Evolutionary conservation across 2,888 invertebrate species (phyloP), one percentile per base, ranked within the genome.

Genomic region (Amphipyra tragopoginis): DNA sequence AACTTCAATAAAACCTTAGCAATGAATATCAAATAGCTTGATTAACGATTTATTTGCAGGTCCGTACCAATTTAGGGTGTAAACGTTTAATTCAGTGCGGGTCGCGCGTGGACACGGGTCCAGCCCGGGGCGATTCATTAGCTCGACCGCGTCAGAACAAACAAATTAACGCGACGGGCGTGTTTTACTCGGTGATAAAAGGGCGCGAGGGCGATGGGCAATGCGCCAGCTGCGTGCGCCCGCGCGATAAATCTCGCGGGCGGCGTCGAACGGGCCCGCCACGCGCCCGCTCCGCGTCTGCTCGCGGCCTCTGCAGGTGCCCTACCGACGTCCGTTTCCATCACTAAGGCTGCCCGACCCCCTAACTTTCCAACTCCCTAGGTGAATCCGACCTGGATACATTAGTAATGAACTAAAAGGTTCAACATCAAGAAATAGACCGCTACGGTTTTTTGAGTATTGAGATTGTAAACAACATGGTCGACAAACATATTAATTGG

Each of bases 151-250:
- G 91, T 92, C 89, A 92, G 91, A 90, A 90, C 93, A 94, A 94
- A 94, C 94, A 94, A 94, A 94, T 94, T 94, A 94, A 93, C 93
- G 83, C 89, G 87, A 87, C 90, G 90, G 92, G 85, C 91, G 86
- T 91, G 92, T 93, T 93, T 91, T 91, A 93, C 88, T 86, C 88
- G 85, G 91, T 88, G 92, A 93, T 92, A 93, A 93, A 93, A 93
- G 93, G 93, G 91, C 90, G 87, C 87, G 87, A 90, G 90, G 90
- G 89, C 91, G 85, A 84, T 85, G 90, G 88, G 90, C 88, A 86
- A 79, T 75, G 82, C 85, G 91, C 92, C 93, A 92, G 92, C 89
- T 92, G 92, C 90, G 93, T 91, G 91, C 84, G 86, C 81, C 75
- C 85, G 84, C 82, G 87, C 88, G 85, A 91, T 92, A 90, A 91